Conservation (phyloP, 2,797 vertebrate species). For the Pangasius larnaudii region DNA sequence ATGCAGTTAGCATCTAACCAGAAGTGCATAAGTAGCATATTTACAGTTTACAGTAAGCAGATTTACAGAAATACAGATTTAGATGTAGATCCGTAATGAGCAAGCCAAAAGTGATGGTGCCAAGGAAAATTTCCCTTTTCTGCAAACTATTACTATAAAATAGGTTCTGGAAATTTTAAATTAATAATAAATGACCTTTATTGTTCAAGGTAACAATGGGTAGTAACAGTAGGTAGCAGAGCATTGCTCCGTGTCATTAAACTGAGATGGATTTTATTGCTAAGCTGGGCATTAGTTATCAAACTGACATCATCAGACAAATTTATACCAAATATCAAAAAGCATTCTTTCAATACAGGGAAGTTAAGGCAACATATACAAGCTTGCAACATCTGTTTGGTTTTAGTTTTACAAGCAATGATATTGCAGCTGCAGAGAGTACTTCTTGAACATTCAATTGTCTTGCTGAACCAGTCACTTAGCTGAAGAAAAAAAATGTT, state of each 20-base stretch:
- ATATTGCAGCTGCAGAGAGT: neutral
- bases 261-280: neutral
- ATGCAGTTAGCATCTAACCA: no score
- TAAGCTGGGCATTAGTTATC: neutral
- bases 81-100: neutral
- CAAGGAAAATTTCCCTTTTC: neutral
- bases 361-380: neutral
- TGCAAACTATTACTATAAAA: neutral
- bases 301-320: neutral
- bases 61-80: neutral
- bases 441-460: neutral
- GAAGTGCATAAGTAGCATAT: no score
- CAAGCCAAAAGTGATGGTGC: neutral
- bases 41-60: neutral
- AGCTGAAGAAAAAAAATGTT: neutral
- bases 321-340: neutral
- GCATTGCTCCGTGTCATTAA: slow-evolving; percentile 1
- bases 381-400: slow-evolving; percentile 16
- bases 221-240: slow-evolving; percentile 4
- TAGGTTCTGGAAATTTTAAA: neutral
- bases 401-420: slow-evolving; percentile 35
- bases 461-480: neutral
- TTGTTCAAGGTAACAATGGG: neutral
- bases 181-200: neutral
- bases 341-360: neutral